A percentile compares a stretch with the other conserved stretches of the same genome.
These are phyloP conservation scores for Copsychus sechellarum DNA, from an alignment of 2,113 vertebrate species.

Conservation along the genomic window DNA sequence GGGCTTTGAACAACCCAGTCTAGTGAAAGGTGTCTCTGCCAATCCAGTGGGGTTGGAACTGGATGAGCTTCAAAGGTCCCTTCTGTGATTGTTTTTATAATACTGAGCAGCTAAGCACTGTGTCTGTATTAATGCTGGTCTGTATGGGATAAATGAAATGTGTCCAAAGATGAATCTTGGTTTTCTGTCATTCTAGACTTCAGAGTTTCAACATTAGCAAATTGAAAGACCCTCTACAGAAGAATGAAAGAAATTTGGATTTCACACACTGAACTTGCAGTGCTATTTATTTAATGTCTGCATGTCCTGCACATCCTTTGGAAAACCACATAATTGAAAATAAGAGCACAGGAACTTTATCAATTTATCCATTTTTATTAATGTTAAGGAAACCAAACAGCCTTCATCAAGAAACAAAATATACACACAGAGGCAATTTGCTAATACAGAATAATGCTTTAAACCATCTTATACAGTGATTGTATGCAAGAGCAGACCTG, in stretches of 20 bases:
- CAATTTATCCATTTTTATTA: slow-evolving; percentile 6
- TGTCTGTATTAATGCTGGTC: background rate
- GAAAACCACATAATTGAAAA: background rate
- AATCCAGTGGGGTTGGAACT: background rate
- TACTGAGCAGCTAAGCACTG: background rate
- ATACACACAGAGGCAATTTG: slow-evolving; percentile 3
- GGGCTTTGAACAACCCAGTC: background rate
- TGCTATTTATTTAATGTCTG: background rate
- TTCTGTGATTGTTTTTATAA: background rate
- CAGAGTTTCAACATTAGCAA: background rate
- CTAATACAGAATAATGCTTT: background rate
- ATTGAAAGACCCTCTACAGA: background rate
- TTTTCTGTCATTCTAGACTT: background rate
- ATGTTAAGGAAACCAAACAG: background rate
- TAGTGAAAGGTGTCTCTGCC: background rate
- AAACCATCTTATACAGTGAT: background rate
- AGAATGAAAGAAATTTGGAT: background rate
- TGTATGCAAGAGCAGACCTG: background rate
- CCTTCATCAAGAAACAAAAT: slow-evolving; percentile 24
- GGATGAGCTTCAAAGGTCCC: background rate
- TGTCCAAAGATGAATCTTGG: background rate
- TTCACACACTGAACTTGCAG: background rate
- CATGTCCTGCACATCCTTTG: background rate
- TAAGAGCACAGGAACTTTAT: background rate
- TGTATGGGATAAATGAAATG: background rate